A percentile compares a stretch with the other conserved stretches of the same genome.
phyloP scores from a whole-genome alignment of 2,888 invertebrate species.

The Catocala nupta region DNA sequence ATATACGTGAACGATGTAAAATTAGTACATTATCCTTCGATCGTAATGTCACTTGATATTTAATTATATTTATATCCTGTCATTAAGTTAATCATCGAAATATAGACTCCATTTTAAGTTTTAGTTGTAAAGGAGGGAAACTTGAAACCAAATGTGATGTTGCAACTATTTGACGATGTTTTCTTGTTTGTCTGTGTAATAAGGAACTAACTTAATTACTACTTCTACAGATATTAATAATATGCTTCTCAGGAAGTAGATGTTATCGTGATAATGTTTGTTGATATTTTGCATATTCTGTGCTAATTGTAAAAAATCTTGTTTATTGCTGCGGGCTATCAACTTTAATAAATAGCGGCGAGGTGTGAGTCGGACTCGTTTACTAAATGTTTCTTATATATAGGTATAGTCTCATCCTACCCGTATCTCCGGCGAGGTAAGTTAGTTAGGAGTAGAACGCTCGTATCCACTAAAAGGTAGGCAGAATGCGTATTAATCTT shows the following conservation, averaged over 20 bases:
- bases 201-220: constrained; percentile 8
- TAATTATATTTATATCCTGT: constrained; percentile 37
- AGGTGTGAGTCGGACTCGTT: too few relatives aligned
- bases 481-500: too few relatives aligned
- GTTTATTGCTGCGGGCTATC: too few relatives aligned
- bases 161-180: background rate
- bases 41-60: constrained; percentile 40
- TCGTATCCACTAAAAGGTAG: too few relatives aligned
- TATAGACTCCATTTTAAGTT: constrained; percentile 16
- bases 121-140: constrained; percentile 11
- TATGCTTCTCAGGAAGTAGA: constrained; percentile 1
- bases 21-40: constrained; percentile 49
- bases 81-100: constrained; percentile 19
- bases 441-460: too few relatives aligned
- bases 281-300: background rate
- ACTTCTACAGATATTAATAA: background rate
- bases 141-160: background rate
- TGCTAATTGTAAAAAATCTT: too few relatives aligned
- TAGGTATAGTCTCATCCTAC: too few relatives aligned
- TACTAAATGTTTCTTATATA: too few relatives aligned
- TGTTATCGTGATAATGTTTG: background rate
- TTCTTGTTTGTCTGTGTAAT: background rate
- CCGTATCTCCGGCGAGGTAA: too few relatives aligned
- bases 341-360: too few relatives aligned
- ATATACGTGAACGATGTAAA: constrained; percentile 47